Evolutionary conservation across 2,113 vertebrate genomes (phyloP), one percentile per base, ranked within the genome.

Genomic region (Brachyistius frenatus): DNA sequence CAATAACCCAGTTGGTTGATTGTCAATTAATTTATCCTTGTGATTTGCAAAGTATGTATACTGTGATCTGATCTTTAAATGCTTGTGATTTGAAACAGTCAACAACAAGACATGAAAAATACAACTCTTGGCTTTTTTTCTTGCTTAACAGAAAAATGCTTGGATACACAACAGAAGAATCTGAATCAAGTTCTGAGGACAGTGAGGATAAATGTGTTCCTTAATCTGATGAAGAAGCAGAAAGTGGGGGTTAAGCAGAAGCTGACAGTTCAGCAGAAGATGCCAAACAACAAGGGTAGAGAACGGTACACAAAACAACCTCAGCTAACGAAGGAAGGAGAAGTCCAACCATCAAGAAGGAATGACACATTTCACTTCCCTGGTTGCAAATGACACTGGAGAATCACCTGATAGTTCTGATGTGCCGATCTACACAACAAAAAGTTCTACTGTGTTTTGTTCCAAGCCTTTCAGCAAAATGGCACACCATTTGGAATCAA

Each of bases 391-490:
- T 4, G 11, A 61, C 4, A 41, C 39, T 4, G 0, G 2, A 50
- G 55, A 61, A 61, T 37, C 56, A 14, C 7, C 41, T 47, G 30
- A 33, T 9, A 7, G 56, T 36, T 58, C 36, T n/a, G 31, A 46
- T 46, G 30, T 50, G 47, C 15, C 15, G 47, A 14, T 66, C 15
- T 54, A 3, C 54, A 54, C 15, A 53, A 61, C n/a, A 62, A 54
- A 44, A 62, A 0, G 14, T 76, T 9, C 1, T 54, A 33, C 2
- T 68, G 33, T 39, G 9, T 67, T 67, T 67, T 54, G 62, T 3
- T 49, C 5, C 23, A 68, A 77, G 14, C n/a, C 65, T 35, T 77
- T 33, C 11, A 16, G 37, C 8, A 68, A 76, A 76, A 76, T 68
- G 55, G 30, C 53, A 39, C 44, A 47, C 5, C 36, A 68, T 61